These are phyloP conservation scores for Plagiodera versicolora DNA, from an alignment of 2,888 invertebrate species.

Conservation along the genomic window DNA sequence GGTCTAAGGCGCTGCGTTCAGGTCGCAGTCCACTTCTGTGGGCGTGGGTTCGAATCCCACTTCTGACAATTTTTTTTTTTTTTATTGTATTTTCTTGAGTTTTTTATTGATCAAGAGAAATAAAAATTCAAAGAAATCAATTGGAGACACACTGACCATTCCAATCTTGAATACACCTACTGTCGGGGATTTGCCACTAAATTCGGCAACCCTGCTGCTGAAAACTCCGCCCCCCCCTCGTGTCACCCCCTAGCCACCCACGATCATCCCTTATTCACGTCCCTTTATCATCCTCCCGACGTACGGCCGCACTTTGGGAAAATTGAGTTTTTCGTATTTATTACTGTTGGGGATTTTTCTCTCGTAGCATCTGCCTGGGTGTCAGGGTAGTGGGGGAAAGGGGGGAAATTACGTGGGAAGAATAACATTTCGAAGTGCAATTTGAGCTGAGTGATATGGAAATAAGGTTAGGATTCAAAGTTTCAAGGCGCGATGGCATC, in stretches of 20 bases:
- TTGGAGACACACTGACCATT: no score
- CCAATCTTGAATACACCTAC: not conserved
- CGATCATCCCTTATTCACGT: not conserved
- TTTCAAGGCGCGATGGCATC: no score
- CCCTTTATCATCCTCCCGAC: slow-evolving; percentile 36
- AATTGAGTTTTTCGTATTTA: slow-evolving; percentile 52
- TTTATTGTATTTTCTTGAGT: no score
- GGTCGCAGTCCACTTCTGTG: slow-evolving; percentile 47
- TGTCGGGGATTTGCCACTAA: not conserved
- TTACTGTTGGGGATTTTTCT: slow-evolving; percentile 39
- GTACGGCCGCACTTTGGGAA: slow-evolving; percentile 43
- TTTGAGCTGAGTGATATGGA: no score
- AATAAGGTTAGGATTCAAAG: no score
- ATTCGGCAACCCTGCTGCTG: not conserved
- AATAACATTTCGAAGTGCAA: no score
- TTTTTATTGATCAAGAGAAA: no score
- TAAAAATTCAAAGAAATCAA: no score
- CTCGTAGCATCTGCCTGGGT: not conserved
- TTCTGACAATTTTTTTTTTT: slow-evolving; percentile 44
- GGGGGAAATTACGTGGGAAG: no score
- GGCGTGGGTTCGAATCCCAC: slow-evolving; percentile 57
- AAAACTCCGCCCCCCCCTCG: slow-evolving; percentile 39
- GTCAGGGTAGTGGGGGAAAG: no score
- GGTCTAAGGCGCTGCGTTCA: slow-evolving; percentile 76
- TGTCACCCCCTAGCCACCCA: not conserved